Conservation (phyloP, 2,797 vertebrate species). For the Leontocebus nigricollis region DNA sequence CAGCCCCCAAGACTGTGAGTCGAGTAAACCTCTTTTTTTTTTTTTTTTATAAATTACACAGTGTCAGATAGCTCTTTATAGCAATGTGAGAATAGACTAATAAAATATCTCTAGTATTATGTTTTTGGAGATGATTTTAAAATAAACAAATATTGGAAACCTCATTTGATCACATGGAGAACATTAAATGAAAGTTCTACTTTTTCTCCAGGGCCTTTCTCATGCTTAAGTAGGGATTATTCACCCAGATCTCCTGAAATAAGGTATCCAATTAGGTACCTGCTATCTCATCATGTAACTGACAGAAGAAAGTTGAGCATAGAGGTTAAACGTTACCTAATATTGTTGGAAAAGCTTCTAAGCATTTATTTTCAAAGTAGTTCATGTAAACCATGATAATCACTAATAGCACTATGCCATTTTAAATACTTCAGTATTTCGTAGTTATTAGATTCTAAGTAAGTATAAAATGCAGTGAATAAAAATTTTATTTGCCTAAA, state of each 20-base stretch:
- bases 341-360: slow-evolving; percentile 17
- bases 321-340: not conserved
- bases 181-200: slow-evolving; percentile 26
- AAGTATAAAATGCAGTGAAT: not conserved
- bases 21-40: not conserved
- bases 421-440: slow-evolving; percentile 24
- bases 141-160: slow-evolving; percentile 16
- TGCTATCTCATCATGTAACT: slow-evolving; percentile 24
- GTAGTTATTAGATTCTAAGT: slow-evolving; percentile 3
- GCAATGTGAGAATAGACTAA: not conserved
- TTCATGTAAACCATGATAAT: not conserved
- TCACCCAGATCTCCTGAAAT: slow-evolving; percentile 4
- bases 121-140: slow-evolving; percentile 48
- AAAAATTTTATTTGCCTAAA: not conserved
- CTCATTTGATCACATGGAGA: slow-evolving; percentile 35
- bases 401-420: not conserved
- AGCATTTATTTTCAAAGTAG: slow-evolving; percentile 12
- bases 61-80: not conserved
- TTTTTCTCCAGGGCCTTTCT: not conserved
- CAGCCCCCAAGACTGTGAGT: not conserved
- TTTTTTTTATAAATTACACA: not conserved
- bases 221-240: slow-evolving; percentile 47
- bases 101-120: not conserved
- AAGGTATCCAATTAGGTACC: not conserved
- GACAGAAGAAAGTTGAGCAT: not conserved